Evolutionary conservation across 2,113 vertebrate species (phyloP).

Genomic region (Notarius lentiginosus): DNA sequence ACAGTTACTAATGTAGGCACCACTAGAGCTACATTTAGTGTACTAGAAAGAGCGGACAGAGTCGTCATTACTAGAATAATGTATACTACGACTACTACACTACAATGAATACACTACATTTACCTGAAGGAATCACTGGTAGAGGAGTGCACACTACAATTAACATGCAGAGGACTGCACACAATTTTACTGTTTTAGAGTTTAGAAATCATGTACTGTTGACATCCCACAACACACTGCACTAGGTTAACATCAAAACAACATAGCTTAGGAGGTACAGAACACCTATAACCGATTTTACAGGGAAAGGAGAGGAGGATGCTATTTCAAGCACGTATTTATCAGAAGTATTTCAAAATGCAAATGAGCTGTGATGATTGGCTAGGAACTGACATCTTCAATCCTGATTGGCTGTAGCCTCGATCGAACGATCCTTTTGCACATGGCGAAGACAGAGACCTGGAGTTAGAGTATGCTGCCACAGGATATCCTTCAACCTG

Average conservation of each 20-base stretch:
- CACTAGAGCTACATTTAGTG: not conserved
- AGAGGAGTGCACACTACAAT: not conserved
- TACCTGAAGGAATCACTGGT: not conserved
- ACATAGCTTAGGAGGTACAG: not conserved
- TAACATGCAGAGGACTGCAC: not conserved
- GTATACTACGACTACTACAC: not conserved
- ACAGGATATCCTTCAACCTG: not conserved
- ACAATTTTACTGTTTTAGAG: not conserved
- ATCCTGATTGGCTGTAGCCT: constrained; percentile 1
- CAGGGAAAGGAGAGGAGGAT: not conserved
- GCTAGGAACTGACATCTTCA: constrained; percentile 33
- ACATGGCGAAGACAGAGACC: not conserved
- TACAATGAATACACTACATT: not conserved
- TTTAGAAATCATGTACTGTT: not conserved
- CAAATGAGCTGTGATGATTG: constrained; percentile 44
- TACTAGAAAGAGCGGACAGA: not conserved
- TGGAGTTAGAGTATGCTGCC: not conserved
- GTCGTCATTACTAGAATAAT: not conserved
- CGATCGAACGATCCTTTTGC: not conserved
- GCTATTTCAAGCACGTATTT: not conserved
- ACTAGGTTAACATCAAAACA: not conserved
- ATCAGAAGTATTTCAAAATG: not conserved
- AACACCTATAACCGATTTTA: not conserved
- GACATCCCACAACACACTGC: not conserved
- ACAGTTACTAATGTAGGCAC: not conserved